Conservation (phyloP, 2,888 invertebrate species). For the Mystacides longicornis region DNA sequence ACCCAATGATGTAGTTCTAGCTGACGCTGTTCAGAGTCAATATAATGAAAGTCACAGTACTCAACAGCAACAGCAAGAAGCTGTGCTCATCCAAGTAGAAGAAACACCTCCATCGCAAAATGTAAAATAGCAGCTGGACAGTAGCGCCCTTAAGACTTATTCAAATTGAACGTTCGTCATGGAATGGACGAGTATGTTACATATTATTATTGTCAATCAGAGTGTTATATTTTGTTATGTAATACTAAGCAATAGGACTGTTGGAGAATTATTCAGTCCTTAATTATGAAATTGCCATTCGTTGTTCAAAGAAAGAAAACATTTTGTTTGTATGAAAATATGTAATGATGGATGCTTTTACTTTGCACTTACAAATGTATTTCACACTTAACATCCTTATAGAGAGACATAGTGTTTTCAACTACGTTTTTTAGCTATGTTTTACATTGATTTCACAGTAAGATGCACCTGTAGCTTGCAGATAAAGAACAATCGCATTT, state of each 20-base stretch:
- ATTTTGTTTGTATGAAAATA: too few relatives aligned
- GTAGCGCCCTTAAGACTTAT: not conserved
- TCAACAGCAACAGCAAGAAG: constrained; percentile 9
- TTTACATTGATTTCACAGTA: too few relatives aligned
- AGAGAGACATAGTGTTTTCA: too few relatives aligned
- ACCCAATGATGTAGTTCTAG: constrained; percentile 15
- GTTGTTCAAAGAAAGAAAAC: too few relatives aligned
- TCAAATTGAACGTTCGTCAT: constrained; percentile 8
- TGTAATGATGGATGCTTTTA: too few relatives aligned
- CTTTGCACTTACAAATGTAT: too few relatives aligned
- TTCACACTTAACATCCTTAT: too few relatives aligned
- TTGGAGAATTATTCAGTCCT: too few relatives aligned
- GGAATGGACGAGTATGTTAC: constrained; percentile 8
- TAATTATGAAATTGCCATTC: too few relatives aligned
- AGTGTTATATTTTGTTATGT: constrained; percentile 17
- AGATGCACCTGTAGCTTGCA: too few relatives aligned
- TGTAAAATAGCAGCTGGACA: not conserved
- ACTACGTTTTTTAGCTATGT: too few relatives aligned
- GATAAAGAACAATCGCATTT: too few relatives aligned
- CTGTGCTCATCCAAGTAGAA: constrained; percentile 18
- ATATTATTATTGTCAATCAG: constrained; percentile 6
- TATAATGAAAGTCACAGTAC: constrained; percentile 11
- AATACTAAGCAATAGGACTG: not conserved
- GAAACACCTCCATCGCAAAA: not conserved
- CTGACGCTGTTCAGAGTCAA: not conserved